Conservation (phyloP, 2,113 vertebrate genomes). For the Pangasianodon hypophthalmus region DNA sequence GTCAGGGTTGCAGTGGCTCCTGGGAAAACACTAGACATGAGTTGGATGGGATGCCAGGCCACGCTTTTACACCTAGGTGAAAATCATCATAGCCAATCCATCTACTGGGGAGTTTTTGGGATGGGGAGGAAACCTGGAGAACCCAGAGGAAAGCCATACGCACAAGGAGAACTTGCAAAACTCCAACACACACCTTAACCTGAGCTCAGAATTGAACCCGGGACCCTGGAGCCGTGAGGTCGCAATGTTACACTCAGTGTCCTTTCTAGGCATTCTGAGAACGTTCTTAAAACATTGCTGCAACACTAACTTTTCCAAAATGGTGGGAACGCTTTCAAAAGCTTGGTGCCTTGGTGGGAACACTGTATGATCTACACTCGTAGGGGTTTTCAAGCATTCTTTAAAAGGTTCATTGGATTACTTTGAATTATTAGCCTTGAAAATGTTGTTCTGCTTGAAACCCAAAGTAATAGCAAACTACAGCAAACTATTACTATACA, state of each 20-base stretch:
- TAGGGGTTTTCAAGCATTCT: no score
- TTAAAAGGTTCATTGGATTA: background rate
- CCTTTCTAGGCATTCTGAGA: background rate
- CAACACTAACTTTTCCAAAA: background rate
- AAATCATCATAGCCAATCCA: no score
- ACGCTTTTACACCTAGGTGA: no score
- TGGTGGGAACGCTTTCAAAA: background rate
- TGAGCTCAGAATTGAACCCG: background rate
- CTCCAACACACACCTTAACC: background rate
- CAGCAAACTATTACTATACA: background rate
- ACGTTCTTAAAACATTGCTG: background rate
- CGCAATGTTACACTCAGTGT: no score
- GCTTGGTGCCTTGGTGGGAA: background rate
- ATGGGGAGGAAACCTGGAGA: background rate
- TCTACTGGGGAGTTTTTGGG: background rate
- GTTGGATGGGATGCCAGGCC: background rate
- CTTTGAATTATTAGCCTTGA: no score
- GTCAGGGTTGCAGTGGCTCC: background rate
- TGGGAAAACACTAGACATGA: background rate
- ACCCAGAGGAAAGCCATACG: background rate
- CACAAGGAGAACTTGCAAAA: background rate
- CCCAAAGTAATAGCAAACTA: no score
- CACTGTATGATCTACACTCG: background rate
- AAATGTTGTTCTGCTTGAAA: no score
- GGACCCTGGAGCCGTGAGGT: no score